A percentile compares a stretch with the other conserved stretches of the same genome.
Evolutionary conservation across 2,888 invertebrate species (phyloP).

Genomic region (Acleris sparsana): DNA sequence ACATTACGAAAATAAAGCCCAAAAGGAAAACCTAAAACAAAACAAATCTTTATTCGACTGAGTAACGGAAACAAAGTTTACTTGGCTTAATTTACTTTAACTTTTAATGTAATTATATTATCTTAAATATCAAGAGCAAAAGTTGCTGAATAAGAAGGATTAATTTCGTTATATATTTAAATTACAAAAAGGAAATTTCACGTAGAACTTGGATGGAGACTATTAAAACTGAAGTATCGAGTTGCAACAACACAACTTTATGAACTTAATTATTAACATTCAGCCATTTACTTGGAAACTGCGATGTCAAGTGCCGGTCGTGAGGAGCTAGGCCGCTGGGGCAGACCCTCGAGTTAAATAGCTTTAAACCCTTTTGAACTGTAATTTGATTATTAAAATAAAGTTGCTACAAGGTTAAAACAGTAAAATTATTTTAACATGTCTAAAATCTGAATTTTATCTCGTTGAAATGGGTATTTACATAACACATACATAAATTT

Average conservation of each 20-base stretch:
- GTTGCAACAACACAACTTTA: slow-evolving; percentile 20
- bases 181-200: slow-evolving; percentile 10
- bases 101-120: too few relatives aligned
- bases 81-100: too few relatives aligned
- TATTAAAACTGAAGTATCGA: slow-evolving; percentile 16
- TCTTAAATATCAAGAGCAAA: background rate
- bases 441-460: too few relatives aligned
- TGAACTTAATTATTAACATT: slow-evolving; percentile 26
- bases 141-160: slow-evolving; percentile 2
- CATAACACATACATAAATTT: too few relatives aligned
- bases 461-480: too few relatives aligned
- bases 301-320: background rate
- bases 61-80: too few relatives aligned
- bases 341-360: slow-evolving; percentile 1
- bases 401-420: background rate
- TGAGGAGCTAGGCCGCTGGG: slow-evolving; percentile 8
- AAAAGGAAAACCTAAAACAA: too few relatives aligned
- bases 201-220: background rate
- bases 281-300: slow-evolving; percentile 14
- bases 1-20: too few relatives aligned
- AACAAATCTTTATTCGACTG: too few relatives aligned
- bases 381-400: slow-evolving; percentile 11
- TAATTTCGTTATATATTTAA: slow-evolving; percentile 4
- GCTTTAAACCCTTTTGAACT: slow-evolving; percentile 6
- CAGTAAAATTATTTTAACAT: too few relatives aligned